Percentiles rank a stretch among this genome's conserved stretches.
Evolutionary conservation across 2,888 invertebrate genomes (phyloP).

Genomic region (Euspilapteryx auroguttella): DNA sequence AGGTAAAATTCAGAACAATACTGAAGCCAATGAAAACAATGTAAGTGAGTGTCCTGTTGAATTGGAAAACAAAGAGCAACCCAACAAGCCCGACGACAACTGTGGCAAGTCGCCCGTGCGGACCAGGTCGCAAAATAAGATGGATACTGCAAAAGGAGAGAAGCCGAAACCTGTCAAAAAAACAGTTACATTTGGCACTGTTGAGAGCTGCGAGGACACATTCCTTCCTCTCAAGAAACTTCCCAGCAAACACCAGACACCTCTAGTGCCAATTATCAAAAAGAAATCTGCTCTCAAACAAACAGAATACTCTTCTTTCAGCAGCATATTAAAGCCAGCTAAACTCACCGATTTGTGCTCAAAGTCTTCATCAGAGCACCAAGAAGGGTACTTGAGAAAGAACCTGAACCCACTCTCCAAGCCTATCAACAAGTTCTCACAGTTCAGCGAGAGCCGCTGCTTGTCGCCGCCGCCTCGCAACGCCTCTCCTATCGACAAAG

Average conservation of each 20-base stretch:
- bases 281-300: constrained; percentile 62
- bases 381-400: constrained; percentile 46
- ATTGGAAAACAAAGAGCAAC: constrained; percentile 10
- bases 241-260: constrained; percentile 61
- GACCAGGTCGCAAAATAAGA: constrained; percentile 53
- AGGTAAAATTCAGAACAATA: constrained; percentile 47
- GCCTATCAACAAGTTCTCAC: constrained; percentile 48
- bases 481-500: constrained; percentile 36
- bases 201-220: constrained; percentile 65
- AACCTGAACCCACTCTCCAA: constrained; percentile 49
- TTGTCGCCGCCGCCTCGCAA: constrained; percentile 48
- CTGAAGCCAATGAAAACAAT: constrained; percentile 29
- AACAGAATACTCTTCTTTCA: constrained; percentile 58
- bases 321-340: constrained; percentile 64
- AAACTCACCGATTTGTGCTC: constrained; percentile 65
- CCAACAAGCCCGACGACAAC: constrained; percentile 16
- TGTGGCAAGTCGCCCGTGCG: constrained; percentile 41
- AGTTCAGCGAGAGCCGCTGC: constrained; percentile 42
- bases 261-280: constrained; percentile 65
- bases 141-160: constrained; percentile 41
- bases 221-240: constrained; percentile 59
- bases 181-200: constrained; percentile 66
- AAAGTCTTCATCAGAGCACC: constrained; percentile 53
- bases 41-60: constrained; percentile 14
- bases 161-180: constrained; percentile 60